Evolutionary conservation across 2,797 vertebrate genomes (phyloP), one percentile per base, ranked within the genome.

Genomic region (Pseudochaenichthys georgianus): DNA sequence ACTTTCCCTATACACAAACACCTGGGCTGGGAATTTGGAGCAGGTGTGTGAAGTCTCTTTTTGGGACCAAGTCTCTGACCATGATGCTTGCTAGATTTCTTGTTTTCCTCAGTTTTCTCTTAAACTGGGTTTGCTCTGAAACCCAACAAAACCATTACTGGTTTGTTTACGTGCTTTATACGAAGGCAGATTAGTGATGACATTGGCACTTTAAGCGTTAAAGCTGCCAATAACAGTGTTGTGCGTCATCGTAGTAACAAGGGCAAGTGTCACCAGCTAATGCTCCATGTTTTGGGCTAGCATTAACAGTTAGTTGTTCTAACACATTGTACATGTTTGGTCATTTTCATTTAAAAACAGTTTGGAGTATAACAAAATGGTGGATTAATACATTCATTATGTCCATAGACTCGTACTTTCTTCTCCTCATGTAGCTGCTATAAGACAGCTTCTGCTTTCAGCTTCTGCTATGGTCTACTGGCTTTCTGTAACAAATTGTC

Each of bases 11-110:
- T 9, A 64, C 55, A 52, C 66, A 72, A 64, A 77, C 88, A 87
- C 86, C 61, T 23, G 50, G 23, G 78, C 53, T 78, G 70, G 77
- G 85, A 85, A 89, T 91, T 81, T 89, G 17, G 23, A 77, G 53
- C 64, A 41, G 13, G n/a, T 46, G 45, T 81, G 87, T 72, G 77
- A 91, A 69, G 58, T 73, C 45, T 70, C 19, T 69, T 79, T 84
- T 74, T 21, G 31, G 45, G 19, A 13, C 51, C 21, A 53, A 66
- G 17, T n/a, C 9, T 34, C 12, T 42, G 65, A 46, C 28, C 42
- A n/a, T 5, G 17, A 16, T 16, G 42, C 5, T 23, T 41, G 5
- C 23, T 5, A 31, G 42, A 34, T 47, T 38, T 8, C 23, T 5
- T 21, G 42, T 23, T 47, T 38, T 8, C 34, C 6, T 38, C 34